These are phyloP conservation scores for Cantharis rufa DNA, from an alignment of 2,888 invertebrate species.

Conservation along the genomic window DNA sequence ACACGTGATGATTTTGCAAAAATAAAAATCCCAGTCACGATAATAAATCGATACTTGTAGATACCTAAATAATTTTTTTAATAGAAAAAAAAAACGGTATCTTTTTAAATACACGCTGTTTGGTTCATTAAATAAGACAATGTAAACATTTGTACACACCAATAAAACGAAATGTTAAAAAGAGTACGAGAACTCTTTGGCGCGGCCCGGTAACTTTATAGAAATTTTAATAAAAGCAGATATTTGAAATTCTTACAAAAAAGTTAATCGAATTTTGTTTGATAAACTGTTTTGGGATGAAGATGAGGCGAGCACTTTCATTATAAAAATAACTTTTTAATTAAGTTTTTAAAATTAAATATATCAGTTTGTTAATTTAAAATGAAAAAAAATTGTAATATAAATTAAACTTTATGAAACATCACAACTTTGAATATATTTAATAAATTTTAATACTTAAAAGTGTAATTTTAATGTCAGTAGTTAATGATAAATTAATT, in stretches of 20 bases:
- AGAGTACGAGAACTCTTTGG: background rate
- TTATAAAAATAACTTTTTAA: slow-evolving; percentile 3
- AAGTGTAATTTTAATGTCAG: background rate
- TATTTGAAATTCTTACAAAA: slow-evolving; percentile 14
- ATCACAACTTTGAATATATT: background rate
- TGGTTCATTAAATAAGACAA: background rate
- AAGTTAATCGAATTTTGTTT: slow-evolving; percentile 20
- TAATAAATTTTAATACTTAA: background rate
- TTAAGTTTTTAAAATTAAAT: background rate
- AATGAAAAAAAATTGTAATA: background rate
- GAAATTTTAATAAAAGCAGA: slow-evolving; percentile 18
- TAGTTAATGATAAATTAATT: background rate
- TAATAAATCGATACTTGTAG: background rate
- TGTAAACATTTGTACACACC: background rate
- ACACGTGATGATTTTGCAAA: slow-evolving; percentile 15
- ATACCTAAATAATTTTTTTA: background rate
- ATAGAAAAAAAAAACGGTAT: background rate
- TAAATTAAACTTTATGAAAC: background rate
- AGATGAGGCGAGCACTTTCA: background rate
- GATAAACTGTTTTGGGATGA: background rate
- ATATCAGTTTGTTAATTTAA: background rate
- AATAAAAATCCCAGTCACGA: slow-evolving; percentile 4
- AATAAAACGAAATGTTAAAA: background rate
- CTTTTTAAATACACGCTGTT: background rate
- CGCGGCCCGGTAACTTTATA: background rate